Percentiles rank a stretch among this genome's conserved stretches.
These are phyloP conservation scores for Acropora yongei DNA, from an alignment of 64 coral and sea anemone genomes.

Conservation along the genomic window DNA sequence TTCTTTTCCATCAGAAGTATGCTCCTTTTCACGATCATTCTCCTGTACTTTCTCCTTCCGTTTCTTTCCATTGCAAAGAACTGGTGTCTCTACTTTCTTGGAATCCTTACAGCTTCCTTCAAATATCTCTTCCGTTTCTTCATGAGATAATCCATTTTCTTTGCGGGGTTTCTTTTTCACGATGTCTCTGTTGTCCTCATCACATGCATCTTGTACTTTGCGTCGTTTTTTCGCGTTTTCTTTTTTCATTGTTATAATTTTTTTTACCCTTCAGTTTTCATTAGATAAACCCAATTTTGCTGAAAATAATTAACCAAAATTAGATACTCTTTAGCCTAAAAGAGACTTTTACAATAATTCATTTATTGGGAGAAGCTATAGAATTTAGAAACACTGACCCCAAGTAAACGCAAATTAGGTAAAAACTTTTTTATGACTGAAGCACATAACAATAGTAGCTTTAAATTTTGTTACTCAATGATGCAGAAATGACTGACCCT, in stretches of 20 bases:
- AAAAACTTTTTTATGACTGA: too few species aligned
- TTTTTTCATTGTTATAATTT: background rate
- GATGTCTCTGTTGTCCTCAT: background rate
- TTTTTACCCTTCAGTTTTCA: background rate
- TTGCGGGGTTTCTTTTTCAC: background rate
- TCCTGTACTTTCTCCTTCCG: slow-evolving; percentile 1
- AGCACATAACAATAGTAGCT: too few species aligned
- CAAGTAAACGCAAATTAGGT: too few species aligned
- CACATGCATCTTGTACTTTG: background rate
- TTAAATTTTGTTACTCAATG: too few species aligned
- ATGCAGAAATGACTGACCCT: too few species aligned
- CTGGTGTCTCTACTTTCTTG: background rate
- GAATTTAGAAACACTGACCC: too few species aligned
- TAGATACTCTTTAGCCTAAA: too few species aligned
- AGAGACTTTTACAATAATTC: too few species aligned
- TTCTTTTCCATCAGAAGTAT: background rate
- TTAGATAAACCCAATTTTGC: background rate
- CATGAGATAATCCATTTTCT: background rate
- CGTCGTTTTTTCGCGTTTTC: background rate
- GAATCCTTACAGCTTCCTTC: background rate
- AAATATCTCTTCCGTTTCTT: background rate
- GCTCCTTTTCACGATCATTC: background rate
- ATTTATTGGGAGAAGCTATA: too few species aligned
- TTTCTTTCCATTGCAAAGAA: background rate
- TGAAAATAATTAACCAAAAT: background rate